Percentiles rank a stretch among this genome's conserved stretches.
phyloP scores from a whole-genome alignment of 64 coral and sea anemone genomes.

The Actinia equina region DNA sequence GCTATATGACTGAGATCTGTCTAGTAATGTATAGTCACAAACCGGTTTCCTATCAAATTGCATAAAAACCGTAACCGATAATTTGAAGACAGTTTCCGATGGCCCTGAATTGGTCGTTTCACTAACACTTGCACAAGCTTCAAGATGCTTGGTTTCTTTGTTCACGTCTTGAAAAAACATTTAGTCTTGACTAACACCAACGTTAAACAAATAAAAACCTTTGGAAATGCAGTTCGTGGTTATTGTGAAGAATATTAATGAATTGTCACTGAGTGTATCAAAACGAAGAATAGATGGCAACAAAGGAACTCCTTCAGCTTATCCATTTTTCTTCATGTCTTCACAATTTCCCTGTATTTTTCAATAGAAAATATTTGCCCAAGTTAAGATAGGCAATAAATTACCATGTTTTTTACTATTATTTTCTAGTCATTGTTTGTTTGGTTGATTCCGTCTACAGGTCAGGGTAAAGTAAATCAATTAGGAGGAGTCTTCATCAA shows the following conservation, averaged over 20 bases:
- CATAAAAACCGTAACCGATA: too few relatives aligned
- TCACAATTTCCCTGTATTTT: not conserved
- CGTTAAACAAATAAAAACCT: not conserved
- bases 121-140: too few relatives aligned
- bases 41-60: too few relatives aligned
- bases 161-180: not conserved
- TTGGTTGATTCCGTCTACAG: slow-evolving; percentile 21
- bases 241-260: not conserved
- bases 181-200: not conserved
- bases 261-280: not conserved
- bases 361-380: not conserved
- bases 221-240: not conserved
- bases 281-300: not conserved
- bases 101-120: too few relatives aligned
- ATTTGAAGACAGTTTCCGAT: too few relatives aligned
- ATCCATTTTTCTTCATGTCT: not conserved
- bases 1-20: too few relatives aligned
- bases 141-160: not conserved
- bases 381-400: not conserved
- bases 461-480: slow-evolving; percentile 87
- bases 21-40: too few relatives aligned
- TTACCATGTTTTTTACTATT: not conserved
- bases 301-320: not conserved
- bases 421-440: not conserved
- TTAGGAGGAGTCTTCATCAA: slow-evolving; percentile 92